Percentiles rank a stretch among this genome's conserved stretches.
These are phyloP conservation scores for Anniella stebbinsi DNA, from an alignment of 2,797 vertebrate species.

Conservation along the genomic window DNA sequence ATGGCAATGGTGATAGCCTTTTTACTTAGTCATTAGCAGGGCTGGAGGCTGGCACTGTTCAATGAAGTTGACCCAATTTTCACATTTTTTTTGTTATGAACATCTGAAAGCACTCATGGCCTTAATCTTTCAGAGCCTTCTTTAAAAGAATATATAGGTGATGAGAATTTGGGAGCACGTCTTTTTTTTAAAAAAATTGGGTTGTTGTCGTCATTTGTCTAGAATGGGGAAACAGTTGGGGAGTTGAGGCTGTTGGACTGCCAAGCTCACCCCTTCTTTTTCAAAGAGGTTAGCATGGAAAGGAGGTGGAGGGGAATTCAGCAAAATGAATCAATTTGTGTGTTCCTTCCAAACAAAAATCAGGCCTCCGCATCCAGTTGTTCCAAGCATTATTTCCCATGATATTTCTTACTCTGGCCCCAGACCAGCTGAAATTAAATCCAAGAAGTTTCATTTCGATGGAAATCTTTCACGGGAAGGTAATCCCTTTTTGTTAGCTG, in stretches of 20 bases:
- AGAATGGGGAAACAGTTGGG: not conserved
- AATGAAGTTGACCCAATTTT: not conserved
- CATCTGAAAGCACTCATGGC: not conserved
- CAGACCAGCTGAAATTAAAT: constrained; percentile 31
- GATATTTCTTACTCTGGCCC: constrained; percentile 10
- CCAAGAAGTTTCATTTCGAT: constrained; percentile 22
- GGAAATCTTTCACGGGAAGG: constrained; percentile 15
- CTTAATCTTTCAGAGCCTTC: not conserved
- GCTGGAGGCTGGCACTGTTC: too few relatives aligned
- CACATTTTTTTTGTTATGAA: not conserved
- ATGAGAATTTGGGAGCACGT: not conserved
- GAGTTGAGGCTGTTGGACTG: not conserved
- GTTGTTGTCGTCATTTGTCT: not conserved
- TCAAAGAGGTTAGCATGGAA: not conserved
- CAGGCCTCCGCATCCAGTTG: not conserved
- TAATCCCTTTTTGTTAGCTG: constrained; percentile 7
- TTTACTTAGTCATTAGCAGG: not conserved
- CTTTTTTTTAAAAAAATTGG: not conserved
- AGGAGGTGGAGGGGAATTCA: not conserved
- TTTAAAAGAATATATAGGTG: not conserved
- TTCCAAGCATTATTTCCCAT: constrained; percentile 32
- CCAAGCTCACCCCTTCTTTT: not conserved
- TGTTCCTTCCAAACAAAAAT: not conserved
- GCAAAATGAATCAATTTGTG: not conserved
- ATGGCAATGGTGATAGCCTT: too few relatives aligned